Evolutionary conservation across 1,140 invertebrate species (phyloP).

Genomic region (Bombyx mandarina): DNA sequence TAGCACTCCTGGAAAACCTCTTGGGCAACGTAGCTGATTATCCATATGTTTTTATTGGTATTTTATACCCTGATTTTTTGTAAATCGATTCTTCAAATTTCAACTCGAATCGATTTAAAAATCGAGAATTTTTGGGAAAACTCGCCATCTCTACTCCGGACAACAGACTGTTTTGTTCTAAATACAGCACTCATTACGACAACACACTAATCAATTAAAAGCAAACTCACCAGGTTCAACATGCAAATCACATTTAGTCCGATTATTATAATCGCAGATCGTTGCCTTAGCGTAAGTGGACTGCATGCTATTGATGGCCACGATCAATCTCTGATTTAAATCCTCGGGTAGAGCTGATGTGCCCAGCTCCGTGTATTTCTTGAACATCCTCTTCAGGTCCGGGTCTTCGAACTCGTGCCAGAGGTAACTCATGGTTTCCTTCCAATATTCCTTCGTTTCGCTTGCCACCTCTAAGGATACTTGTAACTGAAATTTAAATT

Average conservation of each 20-base stretch:
- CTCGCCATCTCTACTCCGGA: too few species aligned
- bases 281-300: conserved; percentile 85
- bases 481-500: conserved; percentile 42
- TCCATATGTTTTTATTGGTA: too few species aligned
- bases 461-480: conserved; percentile 55
- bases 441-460: conserved; percentile 67
- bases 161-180: too few species aligned
- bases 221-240: conserved; percentile 78
- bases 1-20: too few species aligned
- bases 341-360: conserved; percentile 79
- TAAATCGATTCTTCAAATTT: too few species aligned
- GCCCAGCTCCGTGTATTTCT: conserved; percentile 77
- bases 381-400: conserved; percentile 76
- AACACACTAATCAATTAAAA: background rate
- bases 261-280: conserved; percentile 80
- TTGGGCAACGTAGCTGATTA: too few species aligned
- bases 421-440: conserved; percentile 74
- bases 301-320: conserved; percentile 80
- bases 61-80: too few species aligned
- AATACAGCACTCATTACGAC: background rate
- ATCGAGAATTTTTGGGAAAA: too few species aligned
- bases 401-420: conserved; percentile 76
- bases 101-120: too few species aligned
- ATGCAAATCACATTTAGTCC: conserved; percentile 78
- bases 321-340: conserved; percentile 74